Conservation (phyloP, 2,113 vertebrate genomes). For the Spheniscus mendiculus region DNA sequence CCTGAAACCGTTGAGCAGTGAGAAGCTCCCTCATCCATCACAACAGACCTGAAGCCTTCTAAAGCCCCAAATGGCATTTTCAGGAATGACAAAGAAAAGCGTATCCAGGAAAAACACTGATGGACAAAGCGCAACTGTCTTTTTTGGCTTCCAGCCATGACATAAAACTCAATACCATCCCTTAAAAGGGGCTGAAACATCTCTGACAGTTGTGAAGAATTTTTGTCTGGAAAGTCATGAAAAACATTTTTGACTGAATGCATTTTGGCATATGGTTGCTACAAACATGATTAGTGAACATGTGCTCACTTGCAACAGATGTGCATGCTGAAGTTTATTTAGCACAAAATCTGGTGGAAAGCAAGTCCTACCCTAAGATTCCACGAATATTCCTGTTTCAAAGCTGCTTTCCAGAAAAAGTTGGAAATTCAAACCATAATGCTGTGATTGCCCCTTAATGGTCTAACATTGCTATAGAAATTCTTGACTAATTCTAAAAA, state of each 20-base stretch:
- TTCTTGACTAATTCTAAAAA: background rate
- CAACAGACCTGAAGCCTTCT: background rate
- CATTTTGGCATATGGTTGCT: background rate
- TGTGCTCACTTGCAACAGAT: rapidly evolving
- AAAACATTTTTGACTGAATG: background rate
- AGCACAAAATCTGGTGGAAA: background rate
- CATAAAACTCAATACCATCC: background rate
- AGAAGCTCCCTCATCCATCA: background rate
- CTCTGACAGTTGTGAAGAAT: background rate
- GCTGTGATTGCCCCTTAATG: background rate
- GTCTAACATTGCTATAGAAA: background rate
- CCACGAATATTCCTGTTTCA: background rate
- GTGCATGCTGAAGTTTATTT: background rate
- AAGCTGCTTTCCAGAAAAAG: background rate
- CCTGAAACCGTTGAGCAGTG: background rate
- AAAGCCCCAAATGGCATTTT: background rate
- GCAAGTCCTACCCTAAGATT: background rate
- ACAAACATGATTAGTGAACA: background rate
- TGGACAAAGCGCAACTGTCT: background rate
- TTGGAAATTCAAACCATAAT: background rate
- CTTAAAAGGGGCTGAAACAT: background rate
- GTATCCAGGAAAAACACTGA: background rate
- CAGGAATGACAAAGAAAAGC: background rate
- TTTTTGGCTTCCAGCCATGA: background rate
- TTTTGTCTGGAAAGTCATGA: background rate